Percentiles rank a stretch among this genome's conserved stretches.
Evolutionary conservation across 2,888 invertebrate genomes (phyloP).

Genomic region (Sphinx pinastri): DNA sequence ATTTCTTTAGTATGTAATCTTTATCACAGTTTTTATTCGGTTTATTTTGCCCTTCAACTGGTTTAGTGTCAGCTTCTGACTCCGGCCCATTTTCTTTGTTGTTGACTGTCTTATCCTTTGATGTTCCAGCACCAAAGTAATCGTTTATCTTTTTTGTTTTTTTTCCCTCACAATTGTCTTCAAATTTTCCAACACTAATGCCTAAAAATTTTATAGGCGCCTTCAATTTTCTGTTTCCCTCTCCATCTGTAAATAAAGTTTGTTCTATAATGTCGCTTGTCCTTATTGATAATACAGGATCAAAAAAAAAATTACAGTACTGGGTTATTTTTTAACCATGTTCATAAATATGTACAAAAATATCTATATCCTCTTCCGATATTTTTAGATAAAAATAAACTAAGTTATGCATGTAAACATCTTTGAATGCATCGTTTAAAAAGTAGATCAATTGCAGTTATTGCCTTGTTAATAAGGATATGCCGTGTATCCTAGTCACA

Average conservation of each 20-base stretch:
- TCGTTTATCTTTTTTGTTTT: constrained; percentile 83
- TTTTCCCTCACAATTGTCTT: constrained; percentile 78
- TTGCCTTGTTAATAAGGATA: too few species aligned
- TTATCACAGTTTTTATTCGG: constrained; percentile 26
- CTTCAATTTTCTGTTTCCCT: constrained; percentile 65
- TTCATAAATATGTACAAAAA: too few species aligned
- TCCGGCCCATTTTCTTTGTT: constrained; percentile 38
- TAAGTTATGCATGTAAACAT: too few species aligned
- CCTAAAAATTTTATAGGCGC: constrained; percentile 88
- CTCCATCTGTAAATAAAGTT: constrained; percentile 60
- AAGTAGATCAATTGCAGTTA: too few species aligned
- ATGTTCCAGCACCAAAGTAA: constrained; percentile 80
- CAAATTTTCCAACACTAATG: constrained; percentile 92
- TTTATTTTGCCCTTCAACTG: neutral
- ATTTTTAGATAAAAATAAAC: too few species aligned
- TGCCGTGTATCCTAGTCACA: too few species aligned
- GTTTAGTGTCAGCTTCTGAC: constrained; percentile 33
- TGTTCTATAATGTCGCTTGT: neutral
- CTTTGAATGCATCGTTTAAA: too few species aligned
- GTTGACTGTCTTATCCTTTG: constrained; percentile 51
- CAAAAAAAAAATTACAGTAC: too few species aligned
- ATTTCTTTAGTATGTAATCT: constrained; percentile 51
- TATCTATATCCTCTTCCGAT: too few species aligned
- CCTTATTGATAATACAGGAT: too few species aligned
- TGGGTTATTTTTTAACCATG: too few species aligned